Base-by-base conservation (phyloP, 2,113 vertebrate species). In the Brienomyrus longianalis region DNA sequence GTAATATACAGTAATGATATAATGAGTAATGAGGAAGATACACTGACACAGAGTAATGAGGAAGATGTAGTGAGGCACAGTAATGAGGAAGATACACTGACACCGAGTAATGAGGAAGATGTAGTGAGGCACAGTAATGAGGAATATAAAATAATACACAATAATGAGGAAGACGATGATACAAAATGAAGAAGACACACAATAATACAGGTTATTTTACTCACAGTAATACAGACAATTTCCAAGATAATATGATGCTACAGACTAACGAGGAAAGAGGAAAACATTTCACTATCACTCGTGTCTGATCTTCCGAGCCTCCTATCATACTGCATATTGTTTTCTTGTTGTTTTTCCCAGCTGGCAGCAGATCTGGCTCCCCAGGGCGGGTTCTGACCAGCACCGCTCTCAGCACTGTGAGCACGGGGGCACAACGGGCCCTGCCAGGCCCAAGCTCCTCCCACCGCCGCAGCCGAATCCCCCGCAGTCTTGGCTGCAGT, bases 401-500 rank as follows among this genome's bases (percentile, higher is more conserved):
- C 2, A 96, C 97, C 19, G 95, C 97, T 3, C 96, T 97, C 89
- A 96, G 96, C 35, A 96, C 96, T 91, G 74, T 96, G 97, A 95
- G 91, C 95, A 95, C 95, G 50, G 91, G 96, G 92, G 92, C 95
- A 92, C 94, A 96, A 52, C 95, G 96, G 87, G 93, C 95, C 1
- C 91, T 96, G 88, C 96, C 95, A 59, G 96, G 88, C 77, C 95
- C 94, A n/a, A 94, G 92, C 52, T 54, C 96, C 2, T 90, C 94
- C 0, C 96, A 97, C 89, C 97, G 96, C 88, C 93, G 95, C 83
- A 97, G 96, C 89, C 97, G 97, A 90, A 98, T 98, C 62, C 98
- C 97, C 17, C 96, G 97, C 88, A 99, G 98, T 93, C 98, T 98
- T 88, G 98, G 98, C 90, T 99, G 98, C 94, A 99, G 98, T 93